Percentiles rank a stretch among this genome's conserved stretches.
Conservation (phyloP, 2,113 vertebrate genomes). For the Cricetomys ansorgei region DNA sequence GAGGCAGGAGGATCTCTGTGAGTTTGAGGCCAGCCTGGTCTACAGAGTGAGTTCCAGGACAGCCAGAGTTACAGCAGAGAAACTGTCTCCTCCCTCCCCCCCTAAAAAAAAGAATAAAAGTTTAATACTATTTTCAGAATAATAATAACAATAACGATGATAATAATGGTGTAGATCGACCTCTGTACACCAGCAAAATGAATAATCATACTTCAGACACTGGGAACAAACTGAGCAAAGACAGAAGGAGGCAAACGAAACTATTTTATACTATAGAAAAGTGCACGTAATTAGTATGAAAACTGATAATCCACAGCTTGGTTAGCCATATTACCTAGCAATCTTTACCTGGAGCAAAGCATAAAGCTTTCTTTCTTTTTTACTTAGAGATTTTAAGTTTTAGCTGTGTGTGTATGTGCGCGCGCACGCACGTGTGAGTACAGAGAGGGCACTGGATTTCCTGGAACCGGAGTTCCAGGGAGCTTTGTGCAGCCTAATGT, state of each 20-base stretch:
- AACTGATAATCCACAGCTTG: constrained; percentile 10
- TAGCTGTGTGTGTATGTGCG: background rate
- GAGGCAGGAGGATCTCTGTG: no score
- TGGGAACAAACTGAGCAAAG: constrained; percentile 13
- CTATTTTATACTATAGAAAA: constrained; percentile 26
- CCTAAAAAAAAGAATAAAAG: no score
- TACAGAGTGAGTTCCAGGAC: no score
- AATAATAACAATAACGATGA: constrained; percentile 29
- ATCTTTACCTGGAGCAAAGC: background rate
- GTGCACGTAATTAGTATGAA: constrained; percentile 14
- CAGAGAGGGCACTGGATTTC: background rate
- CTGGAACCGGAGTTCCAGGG: background rate
- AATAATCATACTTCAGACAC: background rate
- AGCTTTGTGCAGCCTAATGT: background rate
- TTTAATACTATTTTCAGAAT: constrained; percentile 56
- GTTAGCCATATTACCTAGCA: background rate
- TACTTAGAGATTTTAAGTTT: background rate
- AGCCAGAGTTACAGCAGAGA: no score
- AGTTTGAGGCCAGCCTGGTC: no score
- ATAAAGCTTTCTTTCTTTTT: background rate
- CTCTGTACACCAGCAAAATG: background rate
- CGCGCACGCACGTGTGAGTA: background rate
- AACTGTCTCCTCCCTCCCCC: no score
- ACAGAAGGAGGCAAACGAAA: background rate
- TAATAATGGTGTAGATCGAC: background rate